Base-by-base conservation (phyloP, 1,140 invertebrate species). In the Drosophila nigrodunni region DNA sequence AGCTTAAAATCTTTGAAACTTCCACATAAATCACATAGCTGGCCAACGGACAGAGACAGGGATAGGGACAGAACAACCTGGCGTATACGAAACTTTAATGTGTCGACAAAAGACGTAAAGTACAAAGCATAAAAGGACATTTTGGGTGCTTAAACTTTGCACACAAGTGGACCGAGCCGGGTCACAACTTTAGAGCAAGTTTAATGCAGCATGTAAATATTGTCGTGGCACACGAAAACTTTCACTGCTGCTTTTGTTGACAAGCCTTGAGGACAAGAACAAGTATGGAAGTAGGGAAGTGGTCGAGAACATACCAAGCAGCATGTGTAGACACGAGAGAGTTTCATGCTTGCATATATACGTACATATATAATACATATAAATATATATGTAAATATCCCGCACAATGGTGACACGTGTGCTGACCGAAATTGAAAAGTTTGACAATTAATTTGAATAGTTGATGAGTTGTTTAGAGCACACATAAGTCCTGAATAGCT, bases 151-250 rank as follows among this genome's bases (percentile, higher is more conserved):
- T 46, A 21, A 74, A 70, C 66, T 69, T 74, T 55, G 30, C 74
- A 49, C 46, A 46, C 54, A 74, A 74, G 59, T 64, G 58, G 66
- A 34, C 66, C 66, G 25, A 55, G 54, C 30, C 59, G 49, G 60
- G 64, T 59, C 57, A 64, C 54, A 76, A 67, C 74, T 78, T 77
- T 66, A 60, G 60, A 71, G 79, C 79, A 88, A 89, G 83, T 89
- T 89, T 87, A 87, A 87, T 87, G 83, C 85, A 87, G 85, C 83
- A 89, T 87, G 83, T 87, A 87, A 87, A 87, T 87, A 89, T 87
- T 88, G 83, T 66, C 83, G 70, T 86, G 82, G 86, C 79, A 72
- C 82, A 86, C 65, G 79, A 88, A 86, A 86, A 86, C 82, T 86
- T 86, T 86, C 82, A 88, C 73, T 69, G 71, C 68, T 54, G 46